phyloP scores from a whole-genome alignment of 2,113 vertebrate species.

The Petrocephalus zakoni region DNA sequence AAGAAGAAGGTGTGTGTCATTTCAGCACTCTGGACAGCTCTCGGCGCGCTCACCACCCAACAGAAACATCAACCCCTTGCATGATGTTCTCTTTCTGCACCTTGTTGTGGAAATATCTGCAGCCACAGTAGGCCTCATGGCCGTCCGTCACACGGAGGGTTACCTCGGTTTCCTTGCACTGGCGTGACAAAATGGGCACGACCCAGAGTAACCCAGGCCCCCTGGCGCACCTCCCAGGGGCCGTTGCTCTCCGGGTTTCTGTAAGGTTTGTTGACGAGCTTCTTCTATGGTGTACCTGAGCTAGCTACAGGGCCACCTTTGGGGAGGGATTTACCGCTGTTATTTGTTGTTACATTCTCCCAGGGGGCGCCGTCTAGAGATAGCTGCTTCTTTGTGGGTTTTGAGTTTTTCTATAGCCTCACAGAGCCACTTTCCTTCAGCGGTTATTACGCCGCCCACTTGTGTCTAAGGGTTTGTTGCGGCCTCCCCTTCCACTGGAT shows the following conservation, averaged over 20 bases:
- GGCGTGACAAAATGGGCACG: background rate
- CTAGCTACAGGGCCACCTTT: background rate
- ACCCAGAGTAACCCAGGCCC: background rate
- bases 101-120: background rate
- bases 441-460: background rate
- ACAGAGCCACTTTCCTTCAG: background rate
- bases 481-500: background rate
- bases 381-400: background rate
- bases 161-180: constrained; percentile 6
- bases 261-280: constrained; percentile 11
- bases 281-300: background rate
- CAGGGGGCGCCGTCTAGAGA: background rate
- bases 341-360: background rate
- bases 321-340: background rate
- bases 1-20: background rate
- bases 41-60: background rate
- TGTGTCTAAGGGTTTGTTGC: background rate
- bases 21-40: constrained; percentile 29
- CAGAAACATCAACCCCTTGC: background rate
- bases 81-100: background rate
- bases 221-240: background rate
- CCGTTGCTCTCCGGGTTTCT: background rate
- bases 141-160: background rate
- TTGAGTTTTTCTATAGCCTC: background rate
- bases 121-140: background rate